Evolutionary conservation across 2,888 invertebrate species (phyloP).

Genomic region (Zele albiditarsus): DNA sequence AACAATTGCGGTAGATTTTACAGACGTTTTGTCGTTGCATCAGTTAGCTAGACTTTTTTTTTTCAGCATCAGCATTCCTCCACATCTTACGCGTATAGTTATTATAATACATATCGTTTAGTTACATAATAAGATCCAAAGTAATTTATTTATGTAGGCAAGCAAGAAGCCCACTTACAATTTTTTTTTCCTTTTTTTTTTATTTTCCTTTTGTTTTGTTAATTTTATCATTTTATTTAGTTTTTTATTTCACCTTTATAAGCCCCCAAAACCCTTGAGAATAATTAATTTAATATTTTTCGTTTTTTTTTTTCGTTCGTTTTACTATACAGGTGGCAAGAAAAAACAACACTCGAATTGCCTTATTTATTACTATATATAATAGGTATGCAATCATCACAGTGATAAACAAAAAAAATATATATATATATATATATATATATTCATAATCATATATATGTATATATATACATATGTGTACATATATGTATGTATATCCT

Average conservation of each 20-base stretch:
- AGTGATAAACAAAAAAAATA: conserved; percentile 69
- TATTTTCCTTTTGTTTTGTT: conserved; percentile 45
- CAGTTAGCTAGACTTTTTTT: conserved; percentile 51
- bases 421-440: conserved; percentile 55
- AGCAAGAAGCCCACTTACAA: conserved; percentile 60
- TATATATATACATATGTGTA: conserved; percentile 54
- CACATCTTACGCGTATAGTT: conserved; percentile 54
- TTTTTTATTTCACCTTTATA: conserved; percentile 49
- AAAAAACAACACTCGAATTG: conserved; percentile 68
- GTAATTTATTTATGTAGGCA: conserved; percentile 59
- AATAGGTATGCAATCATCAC: conserved; percentile 69
- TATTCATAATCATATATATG: conserved; percentile 56
- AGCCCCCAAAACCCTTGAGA: conserved; percentile 58
- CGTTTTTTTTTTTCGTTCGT: conserved; percentile 44
- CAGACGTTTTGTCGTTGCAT: conserved; percentile 44
- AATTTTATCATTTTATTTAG: conserved; percentile 14
- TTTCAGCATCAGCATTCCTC: conserved; percentile 51
- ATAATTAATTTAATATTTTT: conserved; percentile 53
- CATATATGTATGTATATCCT: conserved; percentile 52
- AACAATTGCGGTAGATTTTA: conserved; percentile 30
- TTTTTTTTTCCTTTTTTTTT: conserved; percentile 42
- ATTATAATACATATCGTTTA: conserved; percentile 63
- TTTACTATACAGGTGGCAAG: conserved; percentile 62
- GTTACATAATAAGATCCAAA: conserved; percentile 62
- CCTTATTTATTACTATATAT: conserved; percentile 67